Base-by-base conservation (phyloP, 2,113 vertebrate genomes). In the Ceratotherium simum region DNA sequence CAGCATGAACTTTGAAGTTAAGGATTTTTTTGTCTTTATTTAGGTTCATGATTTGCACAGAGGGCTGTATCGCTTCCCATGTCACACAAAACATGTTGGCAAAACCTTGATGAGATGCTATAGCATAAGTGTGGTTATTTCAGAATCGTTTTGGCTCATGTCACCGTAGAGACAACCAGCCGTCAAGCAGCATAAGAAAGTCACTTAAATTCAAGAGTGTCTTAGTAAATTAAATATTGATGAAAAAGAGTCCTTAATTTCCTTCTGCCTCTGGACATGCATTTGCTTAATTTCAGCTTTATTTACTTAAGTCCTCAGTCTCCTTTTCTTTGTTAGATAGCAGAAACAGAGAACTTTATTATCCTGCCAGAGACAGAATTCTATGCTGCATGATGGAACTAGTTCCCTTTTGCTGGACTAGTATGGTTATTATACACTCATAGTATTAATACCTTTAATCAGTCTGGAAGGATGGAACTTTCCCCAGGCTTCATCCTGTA, bases 141-240 rank as follows among this genome's bases (percentile, higher is more conserved):
- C 97, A 67, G 86, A 97, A 70, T 23, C 2, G 2, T 56, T 80
- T 96, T 78, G 96, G 86, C 80, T 97, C 51, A 8, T 58, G 39
- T 79, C 58, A 83, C 54, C 29, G 4, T 67, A 92, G 69, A 87
- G 48, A 76, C 82, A 97, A 92, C 90, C 83, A 97, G 60, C 80
- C 96, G 91, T 95, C 86, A 96, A 92, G 84, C 51, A 48, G 33
- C 58, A 21, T 80, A 86, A 82, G 36, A 96, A 96, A 90, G 65
- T 97, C 92, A 90, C 70, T 96, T 85, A 96, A 95, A 87, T 46
- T 92, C 67, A 76, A 95, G 80, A 85, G 42, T 78, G 80, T 92
- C 70, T 90, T 87, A 90, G 83, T 92, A 94, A 96, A 97, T 96
- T 90, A 97, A 97, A 94, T 97, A 97, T 84, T 81, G 87, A 90